These are phyloP conservation scores for Epicampocera succincta DNA, from an alignment of 2,888 invertebrate species.

Conservation along the genomic window DNA sequence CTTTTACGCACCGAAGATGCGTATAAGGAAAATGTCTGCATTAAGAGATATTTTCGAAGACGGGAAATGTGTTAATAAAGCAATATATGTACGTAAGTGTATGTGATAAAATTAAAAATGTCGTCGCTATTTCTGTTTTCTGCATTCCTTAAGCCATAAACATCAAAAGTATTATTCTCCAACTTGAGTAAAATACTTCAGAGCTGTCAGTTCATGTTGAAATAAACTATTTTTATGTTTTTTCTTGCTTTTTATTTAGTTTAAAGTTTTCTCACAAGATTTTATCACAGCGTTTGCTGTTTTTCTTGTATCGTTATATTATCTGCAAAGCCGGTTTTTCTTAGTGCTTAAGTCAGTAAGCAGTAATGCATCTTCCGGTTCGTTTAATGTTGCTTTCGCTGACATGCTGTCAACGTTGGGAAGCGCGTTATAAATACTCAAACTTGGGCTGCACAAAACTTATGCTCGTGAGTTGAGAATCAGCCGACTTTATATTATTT, in stretches of 20 bases:
- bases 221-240: conserved; percentile 7
- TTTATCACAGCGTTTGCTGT: not conserved
- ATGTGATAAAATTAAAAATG: no score
- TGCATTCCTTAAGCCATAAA: conserved; percentile 9
- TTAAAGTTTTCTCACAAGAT: not conserved
- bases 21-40: no score
- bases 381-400: conserved; percentile 62
- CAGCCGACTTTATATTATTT: conserved; percentile 18
- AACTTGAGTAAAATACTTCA: not conserved
- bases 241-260: conserved; percentile 23
- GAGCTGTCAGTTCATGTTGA: conserved; percentile 22
- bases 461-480: conserved; percentile 16
- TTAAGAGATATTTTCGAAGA: no score
- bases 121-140: no score
- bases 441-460: conserved; percentile 18
- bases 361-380: conserved; percentile 60
- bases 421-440: conserved; percentile 25
- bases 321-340: not conserved
- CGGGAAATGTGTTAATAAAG: no score
- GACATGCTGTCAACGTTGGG: conserved; percentile 51
- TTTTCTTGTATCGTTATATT: not conserved
- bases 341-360: conserved; percentile 15
- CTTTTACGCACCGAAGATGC: no score
- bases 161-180: not conserved
- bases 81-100: no score